Percentiles rank a stretch among this genome's conserved stretches.
phyloP scores from a whole-genome alignment of 2,797 vertebrate genomes.

The Labeo calbasu region DNA sequence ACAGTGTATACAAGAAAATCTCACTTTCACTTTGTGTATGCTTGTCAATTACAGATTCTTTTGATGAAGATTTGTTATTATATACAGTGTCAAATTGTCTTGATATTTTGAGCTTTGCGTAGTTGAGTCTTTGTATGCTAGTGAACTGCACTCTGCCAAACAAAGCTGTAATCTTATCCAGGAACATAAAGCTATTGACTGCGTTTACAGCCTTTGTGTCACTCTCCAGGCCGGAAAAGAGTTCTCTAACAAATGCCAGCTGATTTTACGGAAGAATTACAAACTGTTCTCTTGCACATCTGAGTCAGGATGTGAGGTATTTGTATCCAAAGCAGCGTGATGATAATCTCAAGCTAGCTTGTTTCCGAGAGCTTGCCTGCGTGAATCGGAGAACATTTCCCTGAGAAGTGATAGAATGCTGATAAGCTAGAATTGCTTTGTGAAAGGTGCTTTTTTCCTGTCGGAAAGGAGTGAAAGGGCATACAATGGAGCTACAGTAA shows the following conservation, averaged over 20 bases:
- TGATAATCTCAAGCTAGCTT: conserved; percentile 59
- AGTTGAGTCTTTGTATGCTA: not conserved
- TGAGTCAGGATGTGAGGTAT: conserved; percentile 40
- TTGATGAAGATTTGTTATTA: not conserved
- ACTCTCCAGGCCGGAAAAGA: conserved; percentile 41
- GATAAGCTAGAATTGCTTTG: conserved; percentile 45
- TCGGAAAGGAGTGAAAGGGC: conserved; percentile 7
- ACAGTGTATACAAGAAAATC: not conserved
- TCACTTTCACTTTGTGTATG: not conserved
- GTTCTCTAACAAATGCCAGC: conserved; percentile 51
- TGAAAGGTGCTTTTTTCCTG: conserved; percentile 46
- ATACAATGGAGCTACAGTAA: conserved; percentile 2
- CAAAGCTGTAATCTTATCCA: conserved; percentile 10
- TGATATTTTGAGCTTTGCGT: not conserved
- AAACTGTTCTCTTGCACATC: conserved; percentile 46
- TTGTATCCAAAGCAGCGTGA: conserved; percentile 54
- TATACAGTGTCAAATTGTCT: not conserved
- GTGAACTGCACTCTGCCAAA: not conserved
- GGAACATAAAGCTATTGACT: conserved; percentile 41
- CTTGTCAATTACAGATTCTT: not conserved
- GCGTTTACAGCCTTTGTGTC: conserved; percentile 49
- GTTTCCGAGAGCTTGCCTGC: conserved; percentile 50
- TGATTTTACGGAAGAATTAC: conserved; percentile 52
- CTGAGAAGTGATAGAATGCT: conserved; percentile 42
- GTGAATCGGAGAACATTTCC: conserved; percentile 51